Conservation (phyloP, 2,888 invertebrate species). For the Masnerella sp. region DNA sequence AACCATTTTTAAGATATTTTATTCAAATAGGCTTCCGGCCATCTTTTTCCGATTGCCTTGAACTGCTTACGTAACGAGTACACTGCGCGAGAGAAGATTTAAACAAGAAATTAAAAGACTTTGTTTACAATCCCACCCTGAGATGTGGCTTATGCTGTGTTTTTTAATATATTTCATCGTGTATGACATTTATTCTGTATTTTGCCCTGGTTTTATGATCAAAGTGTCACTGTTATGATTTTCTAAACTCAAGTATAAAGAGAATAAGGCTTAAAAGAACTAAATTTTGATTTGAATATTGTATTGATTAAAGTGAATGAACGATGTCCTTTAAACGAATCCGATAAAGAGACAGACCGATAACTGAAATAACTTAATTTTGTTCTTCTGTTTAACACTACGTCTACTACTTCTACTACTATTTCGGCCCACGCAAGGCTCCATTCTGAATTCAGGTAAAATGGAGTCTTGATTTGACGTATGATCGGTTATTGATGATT, state of each 20-base stretch:
- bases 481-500: too few species aligned
- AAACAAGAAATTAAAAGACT: too few species aligned
- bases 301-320: too few species aligned
- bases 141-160: conserved; percentile 76
- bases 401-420: conserved; percentile 76
- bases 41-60: conserved; percentile 63
- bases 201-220: conserved; percentile 60
- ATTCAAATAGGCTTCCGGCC: conserved; percentile 56
- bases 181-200: conserved; percentile 68
- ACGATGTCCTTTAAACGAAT: too few species aligned
- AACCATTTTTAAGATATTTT: conserved; percentile 49
- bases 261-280: too few species aligned
- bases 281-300: not conserved
- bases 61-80: conserved; percentile 64
- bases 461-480: conserved; percentile 81
- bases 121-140: conserved; percentile 62
- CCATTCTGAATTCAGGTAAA: conserved; percentile 90
- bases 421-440: conserved; percentile 87
- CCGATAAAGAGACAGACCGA: conserved; percentile 11
- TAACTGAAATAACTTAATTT: conserved; percentile 65
- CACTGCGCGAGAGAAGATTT: conserved; percentile 58
- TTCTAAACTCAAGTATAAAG: too few species aligned
- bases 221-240: conserved; percentile 14
- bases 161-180: conserved; percentile 69
- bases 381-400: conserved; percentile 75